phyloP scores from a whole-genome alignment of 2,113 vertebrate genomes.

The Ivindomyrus marchei region DNA sequence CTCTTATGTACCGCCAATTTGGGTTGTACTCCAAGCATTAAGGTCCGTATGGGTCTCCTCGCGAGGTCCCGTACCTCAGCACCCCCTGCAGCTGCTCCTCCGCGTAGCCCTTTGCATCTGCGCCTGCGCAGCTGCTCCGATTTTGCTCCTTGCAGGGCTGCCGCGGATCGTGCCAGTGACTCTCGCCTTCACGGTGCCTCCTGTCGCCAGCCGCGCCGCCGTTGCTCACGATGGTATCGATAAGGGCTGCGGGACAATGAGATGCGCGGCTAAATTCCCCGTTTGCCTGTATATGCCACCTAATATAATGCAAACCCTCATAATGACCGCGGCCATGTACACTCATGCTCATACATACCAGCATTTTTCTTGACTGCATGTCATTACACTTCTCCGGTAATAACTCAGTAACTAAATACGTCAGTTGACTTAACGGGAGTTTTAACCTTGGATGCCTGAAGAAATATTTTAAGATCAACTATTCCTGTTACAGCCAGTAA shows the following conservation, averaged over 20 bases:
- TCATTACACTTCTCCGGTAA: background rate
- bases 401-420: background rate
- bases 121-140: conserved; percentile 23
- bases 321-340: background rate
- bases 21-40: background rate
- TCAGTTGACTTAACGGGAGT: background rate
- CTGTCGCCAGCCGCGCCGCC: conserved; percentile 52
- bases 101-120: conserved; percentile 63
- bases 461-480: background rate
- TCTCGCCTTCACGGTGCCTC: conserved; percentile 60
- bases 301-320: background rate
- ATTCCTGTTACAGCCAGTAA: background rate
- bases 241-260: conserved; percentile 60
- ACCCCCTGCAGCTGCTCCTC: conserved; percentile 83
- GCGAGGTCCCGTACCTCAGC: conserved; percentile 61
- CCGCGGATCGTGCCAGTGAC: conserved; percentile 56
- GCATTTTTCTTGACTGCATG: background rate
- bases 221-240: conserved; percentile 73
- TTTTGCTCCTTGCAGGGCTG: conserved; percentile 54
- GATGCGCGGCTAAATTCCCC: background rate
- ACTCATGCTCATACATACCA: background rate
- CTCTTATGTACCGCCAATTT: background rate
- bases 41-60: background rate
- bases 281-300: background rate
- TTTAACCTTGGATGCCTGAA: background rate